These are phyloP conservation scores for Vicugna pacos DNA, from an alignment of 2,113 vertebrate genomes.

Conservation along the genomic window DNA sequence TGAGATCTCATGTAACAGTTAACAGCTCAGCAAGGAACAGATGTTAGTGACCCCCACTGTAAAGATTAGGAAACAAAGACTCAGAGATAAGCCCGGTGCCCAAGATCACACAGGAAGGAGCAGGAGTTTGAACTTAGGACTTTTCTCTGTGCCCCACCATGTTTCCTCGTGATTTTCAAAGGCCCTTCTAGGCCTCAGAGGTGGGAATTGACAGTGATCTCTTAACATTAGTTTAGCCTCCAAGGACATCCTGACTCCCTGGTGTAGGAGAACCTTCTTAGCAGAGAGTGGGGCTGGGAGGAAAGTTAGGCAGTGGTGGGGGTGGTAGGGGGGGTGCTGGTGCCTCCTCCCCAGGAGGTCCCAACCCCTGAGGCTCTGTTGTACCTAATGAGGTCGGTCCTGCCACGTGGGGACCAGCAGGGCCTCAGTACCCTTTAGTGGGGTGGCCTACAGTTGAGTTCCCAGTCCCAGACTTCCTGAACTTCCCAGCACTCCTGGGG, in stretches of 20 bases:
- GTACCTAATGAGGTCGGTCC: background rate
- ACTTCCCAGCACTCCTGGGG: background rate
- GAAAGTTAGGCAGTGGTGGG: no score
- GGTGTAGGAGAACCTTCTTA: background rate
- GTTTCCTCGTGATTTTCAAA: background rate
- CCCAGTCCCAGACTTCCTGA: background rate
- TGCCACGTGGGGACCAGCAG: background rate
- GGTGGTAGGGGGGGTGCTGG: background rate
- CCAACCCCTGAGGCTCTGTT: background rate
- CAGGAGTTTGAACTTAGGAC: background rate
- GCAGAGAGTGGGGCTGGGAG: background rate
- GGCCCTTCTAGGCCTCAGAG: background rate
- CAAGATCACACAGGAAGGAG: background rate
- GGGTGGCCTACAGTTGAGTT: background rate
- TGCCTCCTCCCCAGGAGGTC: background rate
- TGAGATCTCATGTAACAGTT: background rate
- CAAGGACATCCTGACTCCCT: background rate
- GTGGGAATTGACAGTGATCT: background rate
- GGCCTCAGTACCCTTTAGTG: background rate
- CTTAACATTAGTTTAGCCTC: background rate
- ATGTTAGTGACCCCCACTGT: rapidly evolving
- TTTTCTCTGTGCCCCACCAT: background rate
- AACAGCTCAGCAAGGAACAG: background rate
- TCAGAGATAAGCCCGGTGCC: background rate
- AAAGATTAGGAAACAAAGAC: background rate